These are phyloP conservation scores for Chiloscyllium punctatum DNA, from an alignment of 2,797 vertebrate species.

Conservation along the genomic window DNA sequence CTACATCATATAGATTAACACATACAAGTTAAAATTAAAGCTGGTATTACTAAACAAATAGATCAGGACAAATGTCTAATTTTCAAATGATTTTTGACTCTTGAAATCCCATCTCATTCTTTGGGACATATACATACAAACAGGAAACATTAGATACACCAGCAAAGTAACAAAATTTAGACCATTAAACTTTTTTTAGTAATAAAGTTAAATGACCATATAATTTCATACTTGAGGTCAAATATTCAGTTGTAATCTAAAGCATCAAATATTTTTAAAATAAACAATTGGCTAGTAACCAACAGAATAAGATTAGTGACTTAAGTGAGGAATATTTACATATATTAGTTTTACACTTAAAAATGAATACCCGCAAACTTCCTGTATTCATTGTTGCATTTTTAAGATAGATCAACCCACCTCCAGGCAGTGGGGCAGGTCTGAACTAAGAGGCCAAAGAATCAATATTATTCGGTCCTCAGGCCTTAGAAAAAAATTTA, in stretches of 20 bases:
- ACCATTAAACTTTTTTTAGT: neutral
- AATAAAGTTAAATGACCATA: neutral
- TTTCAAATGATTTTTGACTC: neutral
- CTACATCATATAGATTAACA: neutral
- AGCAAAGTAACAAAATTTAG: neutral
- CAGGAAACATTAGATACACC: neutral
- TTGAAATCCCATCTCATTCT: neutral
- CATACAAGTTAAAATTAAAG: neutral
- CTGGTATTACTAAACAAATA: neutral
- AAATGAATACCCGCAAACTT: neutral
- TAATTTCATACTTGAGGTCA: neutral
- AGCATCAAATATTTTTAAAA: neutral
- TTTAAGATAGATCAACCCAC: neutral
- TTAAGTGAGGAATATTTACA: neutral
- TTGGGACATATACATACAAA: neutral
- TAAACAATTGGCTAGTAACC: neutral
- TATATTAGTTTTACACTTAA: neutral
- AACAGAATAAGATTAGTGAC: neutral
- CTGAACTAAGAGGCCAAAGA: neutral
- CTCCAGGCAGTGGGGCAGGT: neutral
- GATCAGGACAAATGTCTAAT: neutral
- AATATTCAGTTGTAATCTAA: neutral
- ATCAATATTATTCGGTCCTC: neutral
- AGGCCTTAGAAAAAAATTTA: neutral
- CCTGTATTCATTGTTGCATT: neutral